Conservation (phyloP, 2,797 vertebrate genomes). For the Pteronotus mesoamericanus region DNA sequence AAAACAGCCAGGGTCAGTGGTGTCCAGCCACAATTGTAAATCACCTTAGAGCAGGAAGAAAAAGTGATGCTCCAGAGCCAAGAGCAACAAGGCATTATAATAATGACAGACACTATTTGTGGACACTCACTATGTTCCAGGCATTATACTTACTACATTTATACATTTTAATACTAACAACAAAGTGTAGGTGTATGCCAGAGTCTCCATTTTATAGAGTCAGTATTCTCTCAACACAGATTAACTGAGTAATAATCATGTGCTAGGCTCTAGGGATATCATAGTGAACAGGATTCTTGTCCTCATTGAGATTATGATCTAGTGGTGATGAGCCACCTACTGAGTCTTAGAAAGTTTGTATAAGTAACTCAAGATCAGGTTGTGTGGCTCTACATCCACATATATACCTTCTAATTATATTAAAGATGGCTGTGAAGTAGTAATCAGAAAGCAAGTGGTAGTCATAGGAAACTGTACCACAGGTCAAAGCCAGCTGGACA, state of each 20-base stretch:
- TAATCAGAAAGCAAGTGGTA: neutral
- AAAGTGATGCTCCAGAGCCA: neutral
- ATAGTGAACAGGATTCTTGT: neutral
- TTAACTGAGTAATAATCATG: neutral
- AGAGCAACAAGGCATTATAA: neutral
- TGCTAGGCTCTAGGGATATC: neutral
- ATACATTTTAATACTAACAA: neutral
- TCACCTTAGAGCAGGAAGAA: neutral
- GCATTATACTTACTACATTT: neutral
- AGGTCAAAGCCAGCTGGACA: neutral
- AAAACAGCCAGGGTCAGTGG: neutral
- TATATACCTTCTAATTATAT: neutral
- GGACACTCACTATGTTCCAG: neutral
- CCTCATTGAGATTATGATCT: neutral
- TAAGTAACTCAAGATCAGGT: neutral
- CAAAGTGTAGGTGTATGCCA: neutral
- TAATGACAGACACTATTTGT: neutral
- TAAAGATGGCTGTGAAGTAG: neutral
- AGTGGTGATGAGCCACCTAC: neutral
- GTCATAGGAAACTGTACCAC: neutral
- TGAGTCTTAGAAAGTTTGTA: neutral
- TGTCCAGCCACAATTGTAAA: neutral
- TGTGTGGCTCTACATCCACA: neutral
- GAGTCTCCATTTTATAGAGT: neutral
- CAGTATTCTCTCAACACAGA: neutral